Base-by-base conservation (phyloP, 2,888 invertebrate species). In the Muschampia plurimacula region DNA sequence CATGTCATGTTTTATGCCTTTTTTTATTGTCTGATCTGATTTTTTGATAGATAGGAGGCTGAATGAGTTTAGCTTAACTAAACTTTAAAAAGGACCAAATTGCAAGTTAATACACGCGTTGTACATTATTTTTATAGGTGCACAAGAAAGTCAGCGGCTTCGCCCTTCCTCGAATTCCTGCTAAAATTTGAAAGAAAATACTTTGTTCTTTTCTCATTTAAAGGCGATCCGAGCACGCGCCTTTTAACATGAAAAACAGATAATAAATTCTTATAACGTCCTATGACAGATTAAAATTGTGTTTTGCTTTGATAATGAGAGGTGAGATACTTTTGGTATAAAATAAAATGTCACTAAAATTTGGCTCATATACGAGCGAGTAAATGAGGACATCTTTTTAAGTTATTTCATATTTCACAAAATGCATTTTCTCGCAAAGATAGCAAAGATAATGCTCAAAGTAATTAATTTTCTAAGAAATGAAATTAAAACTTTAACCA, bases 401-500 rank as follows among this genome's bases (percentile, higher is more conserved):
- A 60, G 36, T 36, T n/a, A 36, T 60, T 60, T 60, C 36, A 36
- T 60, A n/a, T 36, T 59, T 60, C 60, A 60, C 60, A 36, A 60
- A 36, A 13, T n/a, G 36, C 60, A 36, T n/a, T 63, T 63, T 15
- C 41, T 2, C 8, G 62, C 39, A 28, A 0, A 57, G 39, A 12
- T 39, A 15, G 2, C 8, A 36, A 66, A 66, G 28, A 36, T 66
- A 66, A 66, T 15, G 36, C 32, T 49, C 9, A 44, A 65, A 65
- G 65, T 36, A 64, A 63, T 64, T 52, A 63, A n/a, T 52, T 57
- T 57, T 55, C 57, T 28, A 57, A 28, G 12, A 55, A 71, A 72
- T 52, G 66, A 67, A 60, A 72, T 67, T 67, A 72, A 72, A 72
- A 72, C 63, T 72, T 72, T 32, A 15, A 63, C 72, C 63, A 63